A percentile compares a stretch with the other conserved stretches of the same genome.
These are phyloP conservation scores for Actinostola sp. DNA, from an alignment of 92 coral and sea anemone species.

Conservation along the genomic window DNA sequence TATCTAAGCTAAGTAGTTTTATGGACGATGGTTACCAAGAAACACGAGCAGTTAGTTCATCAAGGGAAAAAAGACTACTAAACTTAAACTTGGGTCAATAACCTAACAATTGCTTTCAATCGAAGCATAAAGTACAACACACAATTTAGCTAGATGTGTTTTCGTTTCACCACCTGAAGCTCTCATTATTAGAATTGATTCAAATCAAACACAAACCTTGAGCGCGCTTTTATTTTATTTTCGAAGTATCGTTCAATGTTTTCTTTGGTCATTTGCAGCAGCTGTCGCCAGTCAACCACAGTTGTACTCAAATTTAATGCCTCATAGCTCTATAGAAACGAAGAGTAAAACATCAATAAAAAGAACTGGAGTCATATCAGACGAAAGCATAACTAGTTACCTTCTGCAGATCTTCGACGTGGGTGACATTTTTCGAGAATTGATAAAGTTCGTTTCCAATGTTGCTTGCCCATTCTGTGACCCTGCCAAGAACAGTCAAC, in stretches of 20 bases:
- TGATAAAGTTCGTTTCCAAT: conserved; percentile 50
- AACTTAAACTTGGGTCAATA: not conserved
- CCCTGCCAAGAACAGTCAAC: conserved; percentile 45
- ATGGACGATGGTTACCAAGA: not conserved
- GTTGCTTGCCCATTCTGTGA: conserved; percentile 70
- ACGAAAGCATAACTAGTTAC: conserved; percentile 27
- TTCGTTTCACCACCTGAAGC: conserved; percentile 8
- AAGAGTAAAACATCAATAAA: conserved; percentile 27
- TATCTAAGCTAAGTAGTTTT: too few species aligned
- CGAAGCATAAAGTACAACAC: too few species aligned
- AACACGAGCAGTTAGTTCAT: not conserved
- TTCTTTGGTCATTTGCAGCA: conserved; percentile 50
- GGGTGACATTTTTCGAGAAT: conserved; percentile 43
- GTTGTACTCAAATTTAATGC: conserved; percentile 42
- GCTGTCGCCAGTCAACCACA: conserved; percentile 35
- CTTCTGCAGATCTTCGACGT: conserved; percentile 47
- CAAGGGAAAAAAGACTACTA: not conserved
- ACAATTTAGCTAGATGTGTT: not conserved
- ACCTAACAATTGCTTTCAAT: not conserved
- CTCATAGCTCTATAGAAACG: conserved; percentile 65
- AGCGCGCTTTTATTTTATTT: conserved; percentile 62
- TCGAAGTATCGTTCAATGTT: conserved; percentile 70
- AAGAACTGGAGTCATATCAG: not conserved
- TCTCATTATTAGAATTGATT: not conserved
- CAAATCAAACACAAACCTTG: conserved; percentile 72